Evolutionary conservation across 2,113 vertebrate genomes (phyloP), one percentile per base, ranked within the genome.

Genomic region (Calonectris borealis): DNA sequence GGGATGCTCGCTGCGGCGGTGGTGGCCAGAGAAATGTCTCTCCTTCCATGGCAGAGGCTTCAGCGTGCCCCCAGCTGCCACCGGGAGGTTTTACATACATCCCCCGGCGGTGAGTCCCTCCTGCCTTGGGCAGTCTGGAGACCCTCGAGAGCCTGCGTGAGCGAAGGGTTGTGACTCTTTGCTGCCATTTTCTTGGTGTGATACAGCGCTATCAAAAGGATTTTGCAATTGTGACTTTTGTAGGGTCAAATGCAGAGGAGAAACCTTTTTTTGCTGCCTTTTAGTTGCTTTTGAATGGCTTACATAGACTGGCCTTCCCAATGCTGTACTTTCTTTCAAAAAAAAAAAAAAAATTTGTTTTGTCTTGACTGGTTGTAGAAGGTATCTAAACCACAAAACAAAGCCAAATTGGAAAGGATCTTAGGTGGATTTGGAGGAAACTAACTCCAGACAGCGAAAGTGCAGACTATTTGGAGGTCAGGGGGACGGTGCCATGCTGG

Each of bases 81-180:
- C 1, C 1, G 29, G 31, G 61, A 27, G 11, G 16, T 6, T 80
- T 69, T 38, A 16, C 2, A 2, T 20, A 1, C 18, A 5, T 60
- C 44, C 29, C 14, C 14, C 2, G 0, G 11, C 3, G 15, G 8
- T 1, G 21, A 29, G 32, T 10, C 8, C 25, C 42, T 24, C 21
- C 36, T 54, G 87, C 24, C 46, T 16, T 17, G 58, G 10, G 27
- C 38, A 34, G 32, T 2, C 38, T 3, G 14, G 44, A 69, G 40
- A 76, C 3, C 36, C 60, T 32, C 5, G 11, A 24, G 11, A 13
- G 70, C 29, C 68, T 49, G 27, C 0, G 0, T 29, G 16, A 54
- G 27, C 16, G 6, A 42, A 71, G 42, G 31, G 7, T 3, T 78
- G 24, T 40, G 44, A 3, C 11, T 16, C 29, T n/a, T 27, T 17